These are phyloP conservation scores for Phlogophora meticulosa DNA, from an alignment of 2,888 invertebrate genomes.

Conservation along the genomic window DNA sequence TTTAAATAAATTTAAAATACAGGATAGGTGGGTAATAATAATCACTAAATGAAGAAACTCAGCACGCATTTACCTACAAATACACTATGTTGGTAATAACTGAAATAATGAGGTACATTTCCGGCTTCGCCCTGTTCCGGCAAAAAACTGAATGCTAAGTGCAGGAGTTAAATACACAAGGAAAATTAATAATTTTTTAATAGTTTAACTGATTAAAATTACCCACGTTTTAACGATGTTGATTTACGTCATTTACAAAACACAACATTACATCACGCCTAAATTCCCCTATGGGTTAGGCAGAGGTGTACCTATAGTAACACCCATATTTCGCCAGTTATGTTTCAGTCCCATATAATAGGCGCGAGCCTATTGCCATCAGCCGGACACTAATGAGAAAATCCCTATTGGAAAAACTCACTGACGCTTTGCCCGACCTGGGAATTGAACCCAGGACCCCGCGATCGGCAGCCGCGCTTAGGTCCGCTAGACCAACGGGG, in stretches of 20 bases:
- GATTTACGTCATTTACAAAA: not conserved
- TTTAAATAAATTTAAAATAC: conserved; percentile 31
- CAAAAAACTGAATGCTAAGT: conserved; percentile 8
- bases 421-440: no score
- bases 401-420: no score
- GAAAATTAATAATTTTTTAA: conserved; percentile 18
- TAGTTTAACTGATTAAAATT: conserved; percentile 14
- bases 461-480: no score
- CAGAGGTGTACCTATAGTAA: no score
- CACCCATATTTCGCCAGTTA: no score
- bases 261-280: no score
- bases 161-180: conserved; percentile 14
- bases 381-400: no score
- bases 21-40: conserved; percentile 18
- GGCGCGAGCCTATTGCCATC: no score
- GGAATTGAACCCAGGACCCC: no score
- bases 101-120: conserved; percentile 47
- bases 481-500: no score
- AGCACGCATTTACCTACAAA: conserved; percentile 8
- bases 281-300: no score
- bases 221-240: not conserved
- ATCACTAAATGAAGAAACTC: conserved; percentile 18
- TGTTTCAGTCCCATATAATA: no score
- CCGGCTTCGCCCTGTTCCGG: conserved; percentile 58
- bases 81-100: conserved; percentile 20